Base-by-base conservation (phyloP, 2,797 vertebrate genomes). In the Typhlichthys subterraneus region DNA sequence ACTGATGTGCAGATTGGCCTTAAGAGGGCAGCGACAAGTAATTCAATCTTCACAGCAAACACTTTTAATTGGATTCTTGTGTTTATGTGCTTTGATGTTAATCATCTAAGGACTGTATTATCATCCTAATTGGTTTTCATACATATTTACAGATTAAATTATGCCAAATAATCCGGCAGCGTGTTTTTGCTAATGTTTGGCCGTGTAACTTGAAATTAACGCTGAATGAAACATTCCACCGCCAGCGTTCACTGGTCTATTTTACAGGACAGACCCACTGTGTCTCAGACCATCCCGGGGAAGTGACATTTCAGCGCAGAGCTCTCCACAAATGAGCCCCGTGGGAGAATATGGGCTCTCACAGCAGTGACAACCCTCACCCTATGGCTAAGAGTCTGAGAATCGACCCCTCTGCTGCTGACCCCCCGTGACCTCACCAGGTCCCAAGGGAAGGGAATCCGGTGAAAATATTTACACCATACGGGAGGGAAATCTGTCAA, bases 11-110 rank as follows among this genome's bases (percentile, higher is more conserved):
- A 72, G 85, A 85, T 84, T 81, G 80, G 71, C 74, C 73, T 80
- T 84, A 82, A 79, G 79, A 85, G 79, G 75, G 82, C 79, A 85
- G 87, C 80, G 57, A 71, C 80, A 82, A 86, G 83, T 74, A 83
- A 83, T 88, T 88, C 83, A 88, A 81, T 89, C 79, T 85, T 74
- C 87, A 90, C 82, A 82, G 85, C 87, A 88, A 91, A 90, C 89
- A 87, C 82, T 84, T 74, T 70, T 92, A 91, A 92, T 88, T 92
- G 89, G 88, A 92, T 89, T 87, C 83, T 86, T 38, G 82, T 85
- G 83, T 80, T 85, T 85, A 80, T 79, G 83, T 69, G 87, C 88
- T 90, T 85, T 88, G 86, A 89, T 87, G 85, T 85, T 79, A 80
- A 86, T 88, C 85, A 88, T 91, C 86, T 67, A 19, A 87, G 85